A percentile compares a stretch with the other conserved stretches of the same genome.
Conservation (phyloP, 2,888 invertebrate genomes). For the Mesorhabditis sp. region DNA sequence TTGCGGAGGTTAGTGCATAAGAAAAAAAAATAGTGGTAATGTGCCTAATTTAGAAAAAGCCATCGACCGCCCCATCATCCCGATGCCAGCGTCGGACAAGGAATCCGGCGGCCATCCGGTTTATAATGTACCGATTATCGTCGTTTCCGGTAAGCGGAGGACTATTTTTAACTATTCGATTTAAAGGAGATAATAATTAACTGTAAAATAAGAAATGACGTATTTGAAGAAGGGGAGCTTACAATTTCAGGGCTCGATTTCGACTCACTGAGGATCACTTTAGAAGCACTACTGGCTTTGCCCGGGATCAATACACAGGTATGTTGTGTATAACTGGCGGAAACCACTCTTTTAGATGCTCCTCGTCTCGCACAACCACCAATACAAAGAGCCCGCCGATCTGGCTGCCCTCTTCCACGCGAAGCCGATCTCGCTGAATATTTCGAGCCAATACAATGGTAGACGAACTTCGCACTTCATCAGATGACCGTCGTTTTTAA, state of each 20-base stretch:
- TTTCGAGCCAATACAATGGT: constrained; percentile 55
- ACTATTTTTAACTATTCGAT: not conserved
- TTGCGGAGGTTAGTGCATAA: constrained; percentile 57
- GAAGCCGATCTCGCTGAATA: constrained; percentile 54
- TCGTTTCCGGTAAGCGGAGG: constrained; percentile 59
- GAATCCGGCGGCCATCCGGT: constrained; percentile 57
- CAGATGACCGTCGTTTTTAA: constrained; percentile 10
- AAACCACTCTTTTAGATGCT: not conserved
- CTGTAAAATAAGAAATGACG: too few relatives aligned
- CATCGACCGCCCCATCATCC: constrained; percentile 59
- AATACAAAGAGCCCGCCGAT: constrained; percentile 59
- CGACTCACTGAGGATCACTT: constrained; percentile 58
- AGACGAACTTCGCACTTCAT: not conserved
- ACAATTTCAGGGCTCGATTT: constrained; percentile 58
- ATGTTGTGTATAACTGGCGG: constrained; percentile 24
- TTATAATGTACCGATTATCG: constrained; percentile 61
- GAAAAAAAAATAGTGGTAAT: not conserved
- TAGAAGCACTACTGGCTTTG: constrained; percentile 64
- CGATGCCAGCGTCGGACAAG: constrained; percentile 58
- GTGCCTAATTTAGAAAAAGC: constrained; percentile 15
- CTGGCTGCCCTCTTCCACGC: constrained; percentile 60
- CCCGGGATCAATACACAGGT: constrained; percentile 63
- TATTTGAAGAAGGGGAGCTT: not conserved
- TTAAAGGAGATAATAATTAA: not conserved
- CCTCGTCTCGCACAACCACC: constrained; percentile 29